Conservation (phyloP, 1,140 invertebrate genomes). For the Drosophila lacertosa region DNA sequence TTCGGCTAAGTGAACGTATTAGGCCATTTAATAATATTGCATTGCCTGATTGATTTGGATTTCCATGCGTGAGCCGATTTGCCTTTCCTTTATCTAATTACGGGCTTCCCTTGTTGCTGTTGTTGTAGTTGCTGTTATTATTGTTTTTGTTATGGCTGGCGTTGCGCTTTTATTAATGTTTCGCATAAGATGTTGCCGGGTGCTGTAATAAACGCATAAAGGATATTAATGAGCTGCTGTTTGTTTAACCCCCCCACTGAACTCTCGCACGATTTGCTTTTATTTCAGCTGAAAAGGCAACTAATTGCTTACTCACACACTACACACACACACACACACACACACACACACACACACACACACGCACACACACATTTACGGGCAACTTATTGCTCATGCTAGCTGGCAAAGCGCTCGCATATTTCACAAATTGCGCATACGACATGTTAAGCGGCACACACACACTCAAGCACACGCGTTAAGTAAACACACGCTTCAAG, state of each 20-base stretch:
- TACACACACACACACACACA: constrained; percentile 4
- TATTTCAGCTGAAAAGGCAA: constrained; percentile 81
- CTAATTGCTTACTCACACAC: constrained; percentile 76
- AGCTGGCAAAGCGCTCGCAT: constrained; percentile 62
- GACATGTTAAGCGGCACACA: constrained; percentile 76
- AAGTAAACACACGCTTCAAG: constrained; percentile 40
- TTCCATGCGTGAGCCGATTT: constrained; percentile 40
- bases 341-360: constrained; percentile 3
- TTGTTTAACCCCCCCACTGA: constrained; percentile 49
- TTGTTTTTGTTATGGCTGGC: constrained; percentile 21
- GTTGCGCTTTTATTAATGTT: constrained; percentile 70
- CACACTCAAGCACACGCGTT: constrained; percentile 23
- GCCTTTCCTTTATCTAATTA: constrained; percentile 57
- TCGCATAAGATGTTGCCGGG: constrained; percentile 60
- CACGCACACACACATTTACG: neutral
- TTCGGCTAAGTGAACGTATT: constrained; percentile 62
- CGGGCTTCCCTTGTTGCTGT: constrained; percentile 24
- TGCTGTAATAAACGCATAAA: constrained; percentile 81
- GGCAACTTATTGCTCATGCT: constrained; percentile 68
- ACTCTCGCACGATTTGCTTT: constrained; percentile 63
- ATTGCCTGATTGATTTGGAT: constrained; percentile 71
- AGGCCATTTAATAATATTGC: constrained; percentile 64
- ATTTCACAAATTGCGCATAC: constrained; percentile 83
- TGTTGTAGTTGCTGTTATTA: constrained; percentile 15
- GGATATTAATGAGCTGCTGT: constrained; percentile 80